Conservation (phyloP, 2,888 invertebrate species). For the Chrysina gloriosa region DNA sequence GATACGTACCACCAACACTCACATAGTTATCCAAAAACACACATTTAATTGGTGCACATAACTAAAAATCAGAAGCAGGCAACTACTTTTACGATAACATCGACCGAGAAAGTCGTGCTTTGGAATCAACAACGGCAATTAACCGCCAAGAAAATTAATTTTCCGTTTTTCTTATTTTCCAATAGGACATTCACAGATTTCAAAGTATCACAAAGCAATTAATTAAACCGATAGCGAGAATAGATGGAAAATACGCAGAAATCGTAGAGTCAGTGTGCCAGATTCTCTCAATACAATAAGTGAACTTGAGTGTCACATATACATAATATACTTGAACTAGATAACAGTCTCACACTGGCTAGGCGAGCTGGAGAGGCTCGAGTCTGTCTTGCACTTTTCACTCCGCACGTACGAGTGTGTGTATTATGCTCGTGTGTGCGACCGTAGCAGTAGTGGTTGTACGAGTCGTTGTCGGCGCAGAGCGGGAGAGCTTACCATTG, state of each 20-base stretch:
- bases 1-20: slow-evolving; percentile 27
- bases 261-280: slow-evolving; percentile 29
- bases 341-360: slow-evolving; percentile 29
- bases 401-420: slow-evolving; percentile 20
- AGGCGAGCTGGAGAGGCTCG: slow-evolving; percentile 15
- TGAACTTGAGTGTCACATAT: slow-evolving; percentile 37
- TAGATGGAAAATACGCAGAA: slow-evolving; percentile 15
- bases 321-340: slow-evolving; percentile 41
- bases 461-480: slow-evolving; percentile 19
- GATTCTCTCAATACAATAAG: slow-evolving; percentile 34
- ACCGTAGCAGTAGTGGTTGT: slow-evolving; percentile 12
- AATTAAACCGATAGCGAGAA: slow-evolving; percentile 2
- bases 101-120: slow-evolving; percentile 1
- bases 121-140: background rate
- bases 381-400: slow-evolving; percentile 22
- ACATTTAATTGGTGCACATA: slow-evolving; percentile 11
- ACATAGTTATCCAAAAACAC: slow-evolving; percentile 31
- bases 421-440: background rate
- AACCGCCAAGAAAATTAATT: slow-evolving; percentile 19
- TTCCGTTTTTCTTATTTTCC: slow-evolving; percentile 27
- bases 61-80: background rate
- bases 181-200: slow-evolving; percentile 21
- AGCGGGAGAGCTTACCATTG: slow-evolving; percentile 27
- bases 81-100: slow-evolving; percentile 25
- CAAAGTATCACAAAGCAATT: slow-evolving; percentile 24